These are phyloP conservation scores for Callyntrura sp. DNA, from an alignment of 2,888 invertebrate genomes.

Conservation along the genomic window DNA sequence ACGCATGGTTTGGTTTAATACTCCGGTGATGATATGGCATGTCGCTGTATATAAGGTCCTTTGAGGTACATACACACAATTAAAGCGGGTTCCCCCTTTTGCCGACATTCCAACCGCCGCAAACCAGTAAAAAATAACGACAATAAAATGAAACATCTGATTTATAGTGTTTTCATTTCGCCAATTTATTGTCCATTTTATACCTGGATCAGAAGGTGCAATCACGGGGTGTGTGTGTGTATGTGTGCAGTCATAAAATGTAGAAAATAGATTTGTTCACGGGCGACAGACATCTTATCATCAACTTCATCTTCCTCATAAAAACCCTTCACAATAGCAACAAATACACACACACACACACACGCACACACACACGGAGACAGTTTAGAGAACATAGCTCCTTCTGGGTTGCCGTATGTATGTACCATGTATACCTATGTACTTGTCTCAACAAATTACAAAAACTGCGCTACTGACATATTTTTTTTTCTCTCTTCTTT, in stretches of 20 bases:
- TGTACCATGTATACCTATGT: too few relatives aligned
- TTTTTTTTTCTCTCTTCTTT: too few relatives aligned
- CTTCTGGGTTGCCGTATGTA: neutral
- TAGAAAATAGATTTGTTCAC: conserved; percentile 40
- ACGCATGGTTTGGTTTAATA: neutral
- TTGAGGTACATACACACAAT: neutral
- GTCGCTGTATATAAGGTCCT: neutral
- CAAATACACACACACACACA: neutral
- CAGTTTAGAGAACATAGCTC: neutral
- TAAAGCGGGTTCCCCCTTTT: neutral
- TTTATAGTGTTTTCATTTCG: neutral
- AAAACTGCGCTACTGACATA: too few relatives aligned
- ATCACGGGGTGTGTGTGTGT: neutral
- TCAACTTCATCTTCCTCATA: neutral
- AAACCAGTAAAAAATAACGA: conserved; percentile 55
- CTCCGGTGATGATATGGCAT: neutral
- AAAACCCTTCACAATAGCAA: neutral
- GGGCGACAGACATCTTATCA: neutral
- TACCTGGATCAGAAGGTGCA: conserved; percentile 14
- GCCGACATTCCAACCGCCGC: conserved; percentile 17
- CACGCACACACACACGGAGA: neutral
- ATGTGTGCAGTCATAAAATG: conserved; percentile 1
- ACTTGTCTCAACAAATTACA: too few relatives aligned
- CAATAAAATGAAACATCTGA: neutral
- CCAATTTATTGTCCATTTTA: conserved; percentile 1